phyloP scores from a whole-genome alignment of 2,797 vertebrate species.

The Darevskia nairensis region DNA sequence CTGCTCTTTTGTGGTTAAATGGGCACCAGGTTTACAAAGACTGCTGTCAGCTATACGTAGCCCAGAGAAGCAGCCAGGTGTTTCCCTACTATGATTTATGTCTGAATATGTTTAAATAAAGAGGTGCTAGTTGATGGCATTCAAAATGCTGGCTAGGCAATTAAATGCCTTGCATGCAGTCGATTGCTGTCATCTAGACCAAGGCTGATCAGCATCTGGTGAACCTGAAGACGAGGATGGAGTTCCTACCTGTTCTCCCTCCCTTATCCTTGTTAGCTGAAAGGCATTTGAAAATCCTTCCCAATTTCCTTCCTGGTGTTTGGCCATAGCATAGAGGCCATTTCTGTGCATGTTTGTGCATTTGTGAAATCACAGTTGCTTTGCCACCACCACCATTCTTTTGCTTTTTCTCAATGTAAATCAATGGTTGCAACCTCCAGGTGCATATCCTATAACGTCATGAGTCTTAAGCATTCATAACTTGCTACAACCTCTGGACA shows the following conservation, averaged over 20 bases:
- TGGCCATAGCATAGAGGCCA: neutral
- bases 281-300: neutral
- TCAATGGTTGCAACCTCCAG: neutral
- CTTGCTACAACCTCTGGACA: neutral
- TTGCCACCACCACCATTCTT: neutral
- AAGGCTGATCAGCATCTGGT: neutral
- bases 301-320: neutral
- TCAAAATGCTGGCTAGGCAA: slow-evolving; percentile 15
- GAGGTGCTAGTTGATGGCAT: neutral
- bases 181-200: neutral
- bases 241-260: neutral
- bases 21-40: neutral
- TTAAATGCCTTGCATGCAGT: neutral
- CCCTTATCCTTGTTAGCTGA: no score
- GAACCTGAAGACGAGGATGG: neutral
- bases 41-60: slow-evolving; percentile 4
- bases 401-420: neutral
- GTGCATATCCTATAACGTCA: neutral
- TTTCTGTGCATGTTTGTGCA: neutral
- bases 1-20: neutral
- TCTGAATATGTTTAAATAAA: slow-evolving; percentile 16
- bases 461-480: neutral
- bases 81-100: slow-evolving; percentile 28
- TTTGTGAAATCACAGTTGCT: no score
- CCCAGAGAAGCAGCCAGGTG: slow-evolving; percentile 21